Evolutionary conservation across 2,797 vertebrate genomes (phyloP).

Genomic region (Parauchenoglanis punctatus): DNA sequence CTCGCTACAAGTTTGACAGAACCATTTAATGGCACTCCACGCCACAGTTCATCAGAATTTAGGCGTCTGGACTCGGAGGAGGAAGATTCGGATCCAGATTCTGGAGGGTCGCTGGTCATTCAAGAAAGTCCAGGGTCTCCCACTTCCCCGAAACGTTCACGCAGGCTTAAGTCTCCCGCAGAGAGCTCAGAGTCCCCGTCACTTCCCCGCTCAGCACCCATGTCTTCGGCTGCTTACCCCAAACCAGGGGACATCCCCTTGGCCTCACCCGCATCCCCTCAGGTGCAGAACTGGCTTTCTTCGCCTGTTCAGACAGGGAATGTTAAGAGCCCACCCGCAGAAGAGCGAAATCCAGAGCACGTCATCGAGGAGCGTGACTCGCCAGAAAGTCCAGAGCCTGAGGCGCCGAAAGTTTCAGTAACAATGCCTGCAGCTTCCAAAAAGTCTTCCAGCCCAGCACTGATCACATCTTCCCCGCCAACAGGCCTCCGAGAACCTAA

Average conservation of each 20-base stretch:
- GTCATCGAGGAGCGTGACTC: slow-evolving; percentile 82
- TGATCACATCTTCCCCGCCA: slow-evolving; percentile 73
- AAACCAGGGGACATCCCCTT: slow-evolving; percentile 76
- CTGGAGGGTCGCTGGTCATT: slow-evolving; percentile 75
- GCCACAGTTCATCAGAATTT: slow-evolving; percentile 68
- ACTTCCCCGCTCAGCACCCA: slow-evolving; percentile 57
- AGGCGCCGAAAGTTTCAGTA: slow-evolving; percentile 73
- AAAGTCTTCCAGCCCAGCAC: slow-evolving; percentile 72
- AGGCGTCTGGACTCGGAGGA: slow-evolving; percentile 69
- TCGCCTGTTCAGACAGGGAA: slow-evolving; percentile 69
- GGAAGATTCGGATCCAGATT: slow-evolving; percentile 67
- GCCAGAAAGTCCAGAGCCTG: slow-evolving; percentile 81
- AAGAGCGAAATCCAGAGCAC: slow-evolving; percentile 77
- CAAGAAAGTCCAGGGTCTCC: slow-evolving; percentile 77
- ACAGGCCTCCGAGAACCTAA: slow-evolving; percentile 78
- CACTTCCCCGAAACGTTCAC: slow-evolving; percentile 74
- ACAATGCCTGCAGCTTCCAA: slow-evolving; percentile 65
- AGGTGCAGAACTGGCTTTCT: slow-evolving; percentile 63
- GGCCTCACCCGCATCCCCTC: slow-evolving; percentile 63
- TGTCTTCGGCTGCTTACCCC: slow-evolving; percentile 65
- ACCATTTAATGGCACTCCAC: slow-evolving; percentile 75
- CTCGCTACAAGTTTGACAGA: slow-evolving; percentile 60
- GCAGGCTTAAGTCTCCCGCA: slow-evolving; percentile 68
- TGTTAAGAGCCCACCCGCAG: slow-evolving; percentile 67
- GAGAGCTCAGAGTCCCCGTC: slow-evolving; percentile 68